A percentile compares a stretch with the other conserved stretches of the same genome.
These are phyloP conservation scores for Oncorhynchus keta DNA, from an alignment of 2,113 vertebrate genomes.

Conservation along the genomic window DNA sequence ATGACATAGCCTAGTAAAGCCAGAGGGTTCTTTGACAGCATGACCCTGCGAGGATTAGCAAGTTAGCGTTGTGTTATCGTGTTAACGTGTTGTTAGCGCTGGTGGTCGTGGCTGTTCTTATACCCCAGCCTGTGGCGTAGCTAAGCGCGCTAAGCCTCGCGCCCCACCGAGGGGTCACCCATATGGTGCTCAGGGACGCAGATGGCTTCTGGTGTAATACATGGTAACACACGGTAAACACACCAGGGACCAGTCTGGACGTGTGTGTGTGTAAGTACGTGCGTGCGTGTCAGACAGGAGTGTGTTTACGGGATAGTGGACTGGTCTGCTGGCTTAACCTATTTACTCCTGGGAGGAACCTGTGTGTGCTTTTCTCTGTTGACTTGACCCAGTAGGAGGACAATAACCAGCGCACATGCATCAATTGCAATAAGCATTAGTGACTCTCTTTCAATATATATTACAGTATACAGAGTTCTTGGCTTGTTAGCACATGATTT, in stretches of 20 bases:
- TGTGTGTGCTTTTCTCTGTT: too few species aligned
- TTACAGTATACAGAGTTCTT: too few species aligned
- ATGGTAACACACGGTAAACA: conserved; percentile 44
- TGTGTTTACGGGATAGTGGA: conserved; percentile 14
- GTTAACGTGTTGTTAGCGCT: conserved; percentile 11
- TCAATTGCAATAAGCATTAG: too few species aligned
- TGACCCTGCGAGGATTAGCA: conserved; percentile 38
- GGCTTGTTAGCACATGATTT: not conserved
- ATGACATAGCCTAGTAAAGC: not conserved
- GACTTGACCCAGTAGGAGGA: too few species aligned
- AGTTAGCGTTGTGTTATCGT: not conserved
- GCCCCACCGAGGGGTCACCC: conserved; percentile 46
- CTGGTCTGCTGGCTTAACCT: conserved; percentile 39
- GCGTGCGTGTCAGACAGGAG: conserved; percentile 17
- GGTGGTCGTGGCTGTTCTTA: conserved; percentile 8
- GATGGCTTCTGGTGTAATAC: conserved; percentile 67
- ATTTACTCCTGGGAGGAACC: conserved; percentile 8
- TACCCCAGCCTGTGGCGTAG: not conserved
- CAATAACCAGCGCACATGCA: too few species aligned
- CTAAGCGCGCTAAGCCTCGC: conserved; percentile 39
- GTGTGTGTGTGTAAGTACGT: conserved; percentile 2
- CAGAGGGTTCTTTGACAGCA: not conserved
- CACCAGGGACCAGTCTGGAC: conserved; percentile 34
- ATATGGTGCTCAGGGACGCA: conserved; percentile 69
- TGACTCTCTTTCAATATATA: too few species aligned